A percentile compares a stretch with the other conserved stretches of the same genome.
These are phyloP conservation scores for Neoniphon sammara DNA, from an alignment of 2,797 vertebrate genomes.

Conservation along the genomic window DNA sequence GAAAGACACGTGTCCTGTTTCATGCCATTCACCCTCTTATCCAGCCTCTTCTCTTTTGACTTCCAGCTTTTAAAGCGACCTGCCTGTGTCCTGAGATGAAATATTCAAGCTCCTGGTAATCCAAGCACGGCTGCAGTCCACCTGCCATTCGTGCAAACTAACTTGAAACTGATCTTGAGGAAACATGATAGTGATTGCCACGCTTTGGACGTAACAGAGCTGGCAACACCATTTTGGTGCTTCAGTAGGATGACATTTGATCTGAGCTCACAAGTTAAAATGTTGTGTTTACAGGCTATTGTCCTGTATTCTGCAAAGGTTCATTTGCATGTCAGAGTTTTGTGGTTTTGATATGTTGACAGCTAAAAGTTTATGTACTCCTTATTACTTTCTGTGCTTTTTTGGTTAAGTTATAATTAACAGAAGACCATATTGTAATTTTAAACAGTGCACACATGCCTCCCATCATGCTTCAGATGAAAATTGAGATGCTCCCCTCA, in stretches of 20 bases:
- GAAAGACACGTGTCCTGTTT: slow-evolving; percentile 48
- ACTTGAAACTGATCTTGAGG: slow-evolving; percentile 70
- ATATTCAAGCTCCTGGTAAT: slow-evolving; percentile 76
- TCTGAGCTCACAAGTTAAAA: slow-evolving; percentile 27
- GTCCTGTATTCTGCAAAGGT: background rate
- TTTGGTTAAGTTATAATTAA: background rate
- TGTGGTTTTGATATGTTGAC: background rate
- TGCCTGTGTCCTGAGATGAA: slow-evolving; percentile 66
- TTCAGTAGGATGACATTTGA: slow-evolving; percentile 34
- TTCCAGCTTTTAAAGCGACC: slow-evolving; percentile 63
- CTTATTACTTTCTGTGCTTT: background rate
- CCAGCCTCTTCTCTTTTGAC: slow-evolving; percentile 42
- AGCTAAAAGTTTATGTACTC: background rate
- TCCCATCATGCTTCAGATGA: background rate
- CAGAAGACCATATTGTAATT: background rate
- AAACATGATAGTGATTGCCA: slow-evolving; percentile 68
- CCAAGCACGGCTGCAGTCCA: slow-evolving; percentile 50
- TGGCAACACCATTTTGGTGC: slow-evolving; percentile 16
- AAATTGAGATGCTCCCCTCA: background rate
- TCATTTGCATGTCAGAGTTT: background rate
- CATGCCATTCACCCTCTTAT: slow-evolving; percentile 3
- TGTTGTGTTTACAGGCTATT: slow-evolving; percentile 5
- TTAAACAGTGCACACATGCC: no score
- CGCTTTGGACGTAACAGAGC: slow-evolving; percentile 61
- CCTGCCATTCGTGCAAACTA: slow-evolving; percentile 52